A percentile compares a stretch with the other conserved stretches of the same genome.
phyloP scores from a whole-genome alignment of 2,797 vertebrate species.

The Vultur gryphus region DNA sequence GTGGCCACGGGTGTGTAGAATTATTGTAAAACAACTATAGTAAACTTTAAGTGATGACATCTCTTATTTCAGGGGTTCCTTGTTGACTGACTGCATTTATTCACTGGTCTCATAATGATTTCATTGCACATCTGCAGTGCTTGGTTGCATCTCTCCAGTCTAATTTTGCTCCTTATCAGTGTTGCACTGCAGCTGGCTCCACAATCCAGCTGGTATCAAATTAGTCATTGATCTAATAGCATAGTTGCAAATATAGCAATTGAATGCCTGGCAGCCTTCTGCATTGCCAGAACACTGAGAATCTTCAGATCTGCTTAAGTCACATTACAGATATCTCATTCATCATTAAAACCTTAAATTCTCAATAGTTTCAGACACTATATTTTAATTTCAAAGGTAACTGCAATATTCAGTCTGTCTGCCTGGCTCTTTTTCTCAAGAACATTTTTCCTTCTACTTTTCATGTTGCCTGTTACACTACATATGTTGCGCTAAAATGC shows the following conservation, averaged over 20 bases:
- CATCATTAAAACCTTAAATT: conserved; percentile 21
- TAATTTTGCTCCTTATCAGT: conserved; percentile 59
- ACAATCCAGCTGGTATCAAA: conserved; percentile 65
- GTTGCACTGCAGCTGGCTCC: conserved; percentile 58
- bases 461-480: neutral
- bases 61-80: conserved; percentile 3
- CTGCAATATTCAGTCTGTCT: neutral
- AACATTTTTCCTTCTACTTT: neutral
- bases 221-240: conserved; percentile 65
- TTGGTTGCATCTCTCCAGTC: conserved; percentile 48
- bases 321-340: neutral
- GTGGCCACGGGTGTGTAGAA: neutral
- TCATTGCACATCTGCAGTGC: conserved; percentile 49
- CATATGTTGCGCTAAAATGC: neutral
- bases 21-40: neutral
- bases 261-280: conserved; percentile 44
- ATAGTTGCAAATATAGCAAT: conserved; percentile 60
- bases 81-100: neutral
- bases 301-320: conserved; percentile 11
- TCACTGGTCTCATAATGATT: conserved; percentile 35
- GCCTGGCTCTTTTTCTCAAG: neutral
- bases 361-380: neutral
- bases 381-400: conserved; percentile 37
- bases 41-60: neutral
- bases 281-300: neutral